Conservation (phyloP, 2,113 vertebrate genomes). For the Monopterus albus region DNA sequence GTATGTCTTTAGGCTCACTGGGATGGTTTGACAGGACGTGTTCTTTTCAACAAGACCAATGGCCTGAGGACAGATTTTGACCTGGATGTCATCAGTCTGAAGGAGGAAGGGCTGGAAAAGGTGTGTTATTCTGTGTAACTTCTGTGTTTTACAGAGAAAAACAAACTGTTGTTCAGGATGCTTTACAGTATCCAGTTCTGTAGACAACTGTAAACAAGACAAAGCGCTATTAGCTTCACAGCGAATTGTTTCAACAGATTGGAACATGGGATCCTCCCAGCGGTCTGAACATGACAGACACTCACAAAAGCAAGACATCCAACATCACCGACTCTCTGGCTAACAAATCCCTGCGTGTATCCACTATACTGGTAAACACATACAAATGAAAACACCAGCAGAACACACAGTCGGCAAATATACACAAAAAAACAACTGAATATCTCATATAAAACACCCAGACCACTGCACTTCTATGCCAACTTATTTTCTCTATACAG, state of each 20-base stretch:
- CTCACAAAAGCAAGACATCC: conserved; percentile 92
- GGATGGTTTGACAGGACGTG: conserved; percentile 96
- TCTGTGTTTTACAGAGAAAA: neutral
- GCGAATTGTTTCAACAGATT: conserved; percentile 85
- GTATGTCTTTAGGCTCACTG: conserved; percentile 89
- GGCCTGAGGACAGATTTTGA: conserved; percentile 97
- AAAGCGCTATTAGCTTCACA: conserved; percentile 32
- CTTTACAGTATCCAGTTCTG: conserved; percentile 7
- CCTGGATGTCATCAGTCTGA: conserved; percentile 97
- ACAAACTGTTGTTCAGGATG: neutral
- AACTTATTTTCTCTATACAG: conserved; percentile 72
- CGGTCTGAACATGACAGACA: conserved; percentile 97
- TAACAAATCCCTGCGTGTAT: conserved; percentile 94
- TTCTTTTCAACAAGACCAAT: conserved; percentile 97
- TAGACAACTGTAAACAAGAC: conserved; percentile 7
- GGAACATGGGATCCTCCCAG: conserved; percentile 97
- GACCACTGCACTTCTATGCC: neutral
- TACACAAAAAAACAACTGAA: conserved; percentile 1
- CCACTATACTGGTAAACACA: conserved; percentile 93
- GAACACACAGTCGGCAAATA: conserved; percentile 13
- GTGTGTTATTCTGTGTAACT: conserved; percentile 68
- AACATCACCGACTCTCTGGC: conserved; percentile 96
- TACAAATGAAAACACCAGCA: conserved; percentile 21
- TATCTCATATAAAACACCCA: conserved; percentile 5
- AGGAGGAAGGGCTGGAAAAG: conserved; percentile 98